phyloP scores from a whole-genome alignment of 2,113 vertebrate genomes.

The Murina feae region DNA sequence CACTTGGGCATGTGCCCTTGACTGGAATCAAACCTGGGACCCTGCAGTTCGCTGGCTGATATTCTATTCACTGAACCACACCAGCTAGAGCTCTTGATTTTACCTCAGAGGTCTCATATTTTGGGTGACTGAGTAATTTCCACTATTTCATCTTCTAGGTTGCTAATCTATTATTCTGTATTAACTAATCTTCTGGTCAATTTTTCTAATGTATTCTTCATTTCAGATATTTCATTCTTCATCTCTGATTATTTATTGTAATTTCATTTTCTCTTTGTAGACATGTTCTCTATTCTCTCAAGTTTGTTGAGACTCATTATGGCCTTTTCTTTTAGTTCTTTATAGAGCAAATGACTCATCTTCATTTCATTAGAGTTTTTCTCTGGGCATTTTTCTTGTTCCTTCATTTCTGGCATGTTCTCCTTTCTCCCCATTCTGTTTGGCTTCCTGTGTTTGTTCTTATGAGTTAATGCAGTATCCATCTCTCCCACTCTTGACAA shows the following conservation, averaged over 20 bases:
- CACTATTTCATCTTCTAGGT: neutral
- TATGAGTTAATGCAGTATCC: neutral
- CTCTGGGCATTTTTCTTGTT: neutral
- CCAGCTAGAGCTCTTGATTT: neutral
- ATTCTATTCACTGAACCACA: too few relatives aligned
- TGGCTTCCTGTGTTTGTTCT: neutral
- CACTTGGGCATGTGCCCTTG: too few relatives aligned
- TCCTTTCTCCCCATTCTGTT: neutral
- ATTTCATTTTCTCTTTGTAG: neutral
- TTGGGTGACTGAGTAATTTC: neutral
- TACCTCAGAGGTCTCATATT: neutral
- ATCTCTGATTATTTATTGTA: neutral
- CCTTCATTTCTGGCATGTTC: neutral
- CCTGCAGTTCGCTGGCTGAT: too few relatives aligned
- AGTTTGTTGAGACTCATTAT: neutral
- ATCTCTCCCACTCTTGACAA: neutral
- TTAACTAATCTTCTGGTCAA: neutral
- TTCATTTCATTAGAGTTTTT: neutral
- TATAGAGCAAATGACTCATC: neutral
- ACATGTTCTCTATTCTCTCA: neutral
- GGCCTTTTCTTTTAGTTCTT: neutral
- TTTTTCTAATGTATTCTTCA: neutral
- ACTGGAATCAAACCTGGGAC: too few relatives aligned
- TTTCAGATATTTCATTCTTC: neutral
- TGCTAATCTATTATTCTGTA: neutral